Conservation (phyloP, 2,113 vertebrate genomes). For the Caloenas nicobarica region DNA sequence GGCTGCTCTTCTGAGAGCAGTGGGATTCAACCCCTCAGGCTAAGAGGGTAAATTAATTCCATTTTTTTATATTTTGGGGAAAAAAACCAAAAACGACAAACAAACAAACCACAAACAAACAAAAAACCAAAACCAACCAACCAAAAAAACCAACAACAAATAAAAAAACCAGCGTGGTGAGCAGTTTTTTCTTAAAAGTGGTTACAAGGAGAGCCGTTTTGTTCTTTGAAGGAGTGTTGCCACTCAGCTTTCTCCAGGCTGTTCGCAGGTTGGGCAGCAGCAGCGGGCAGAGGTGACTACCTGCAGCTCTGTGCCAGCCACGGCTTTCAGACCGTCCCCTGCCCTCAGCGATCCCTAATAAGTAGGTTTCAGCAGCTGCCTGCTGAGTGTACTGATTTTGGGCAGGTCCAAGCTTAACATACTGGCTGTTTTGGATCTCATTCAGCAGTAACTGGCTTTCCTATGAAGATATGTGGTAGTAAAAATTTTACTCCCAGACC, state of each 20-base stretch:
- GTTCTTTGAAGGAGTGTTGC: background rate
- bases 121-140: no score
- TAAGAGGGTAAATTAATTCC: background rate
- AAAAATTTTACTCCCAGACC: background rate
- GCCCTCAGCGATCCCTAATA: background rate
- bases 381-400: background rate
- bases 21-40: background rate
- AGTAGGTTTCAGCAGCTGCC: background rate
- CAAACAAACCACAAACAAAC: no score
- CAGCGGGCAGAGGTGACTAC: background rate
- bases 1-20: background rate
- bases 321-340: background rate
- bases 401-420: background rate
- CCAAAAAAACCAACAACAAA: accelerated
- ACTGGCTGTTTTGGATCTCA: background rate
- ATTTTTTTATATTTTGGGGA: background rate
- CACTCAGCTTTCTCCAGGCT: background rate
- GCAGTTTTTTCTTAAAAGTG: background rate
- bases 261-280: background rate
- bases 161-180: background rate
- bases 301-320: background rate
- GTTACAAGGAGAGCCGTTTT: background rate
- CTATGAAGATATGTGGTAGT: background rate
- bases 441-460: background rate
- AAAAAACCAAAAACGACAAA: no score